Evolutionary conservation across 1,140 invertebrate genomes (phyloP).

Genomic region (Dinoponera quadriceps): DNA sequence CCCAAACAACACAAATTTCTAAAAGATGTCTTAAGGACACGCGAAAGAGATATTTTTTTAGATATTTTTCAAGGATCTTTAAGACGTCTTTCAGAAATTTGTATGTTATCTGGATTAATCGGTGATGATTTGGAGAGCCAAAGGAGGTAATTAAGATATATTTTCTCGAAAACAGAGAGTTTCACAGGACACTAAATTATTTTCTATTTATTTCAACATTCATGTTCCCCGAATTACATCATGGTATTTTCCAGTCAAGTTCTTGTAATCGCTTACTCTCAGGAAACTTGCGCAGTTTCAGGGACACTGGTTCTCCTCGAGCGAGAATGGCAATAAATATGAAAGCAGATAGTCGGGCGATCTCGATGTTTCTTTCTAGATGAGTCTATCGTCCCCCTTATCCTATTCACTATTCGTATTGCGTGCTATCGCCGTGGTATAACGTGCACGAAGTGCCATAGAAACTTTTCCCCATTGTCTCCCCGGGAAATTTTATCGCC

Average conservation of each 20-base stretch:
- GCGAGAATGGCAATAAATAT: conserved; percentile 65
- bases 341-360: conserved; percentile 49
- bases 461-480: conserved; percentile 66
- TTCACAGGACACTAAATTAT: too few relatives aligned
- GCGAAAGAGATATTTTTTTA: too few relatives aligned
- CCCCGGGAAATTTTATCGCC: conserved; percentile 61
- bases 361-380: conserved; percentile 56
- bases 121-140: too few relatives aligned
- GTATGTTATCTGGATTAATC: too few relatives aligned
- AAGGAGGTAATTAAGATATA: too few relatives aligned
- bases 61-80: too few relatives aligned
- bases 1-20: too few relatives aligned
- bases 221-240: too few relatives aligned
- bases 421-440: conserved; percentile 39
- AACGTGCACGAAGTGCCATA: conserved; percentile 10
- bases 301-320: conserved; percentile 43
- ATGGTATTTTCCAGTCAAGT: neutral
- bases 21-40: too few relatives aligned
- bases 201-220: too few relatives aligned
- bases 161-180: too few relatives aligned
- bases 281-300: neutral
- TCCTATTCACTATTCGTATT: conserved; percentile 43
- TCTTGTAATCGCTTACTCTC: neutral
- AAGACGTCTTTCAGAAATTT: too few relatives aligned
- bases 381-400: conserved; percentile 53